Evolutionary conservation across 1,140 invertebrate genomes (phyloP), one percentile per base, ranked within the genome.

Genomic region (Pectinophora gossypiella): DNA sequence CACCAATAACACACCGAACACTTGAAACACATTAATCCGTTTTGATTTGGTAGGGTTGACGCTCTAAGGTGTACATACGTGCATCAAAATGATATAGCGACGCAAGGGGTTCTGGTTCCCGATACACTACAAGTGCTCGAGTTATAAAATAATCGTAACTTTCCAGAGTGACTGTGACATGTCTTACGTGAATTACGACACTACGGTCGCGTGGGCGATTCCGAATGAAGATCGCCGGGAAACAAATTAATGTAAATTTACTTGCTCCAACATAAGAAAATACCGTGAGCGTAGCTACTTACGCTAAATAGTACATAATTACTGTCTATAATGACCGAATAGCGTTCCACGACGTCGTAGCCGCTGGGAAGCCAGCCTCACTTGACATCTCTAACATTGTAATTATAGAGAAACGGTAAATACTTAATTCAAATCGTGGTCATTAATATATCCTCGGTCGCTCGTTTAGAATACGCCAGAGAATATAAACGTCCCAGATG

Each of bases 1-100:
- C 70, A 76, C 76, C 74, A 83, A 74, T 79, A 80, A 70, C 70
- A 75, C 59, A 68, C 60, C 58, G 50, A 75, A 79, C 76, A 79
- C 70, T 73, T 64, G 60, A 75, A 69, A 80, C 70, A 61, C 75
- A 83, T 82, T 83, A 78, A 83, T 80, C 76, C 66, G 55, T 68
- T 74, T 72, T 71, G 66, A 79, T 78, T 80, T 67, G 64, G 55
- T 70, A 69, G 68, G 82, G 72, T 82, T 75, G 72, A 74, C 63
- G 68, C 51, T 59, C 67, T 47, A 55, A 64, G 54, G 64, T 53
- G 65, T 71, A 64, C 64, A 68, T 72, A n/a, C n/a, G n/a, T n/a
- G n/a, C n/a, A n/a, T n/a, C n/a, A 67, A 67, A 59, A 67, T 54
- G 57, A 66, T 61, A 60, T 64, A 63, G 70, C 64, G 65, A 74